These are phyloP conservation scores for Bradypodion ventrale DNA, from an alignment of 2,797 vertebrate species.

Conservation along the genomic window DNA sequence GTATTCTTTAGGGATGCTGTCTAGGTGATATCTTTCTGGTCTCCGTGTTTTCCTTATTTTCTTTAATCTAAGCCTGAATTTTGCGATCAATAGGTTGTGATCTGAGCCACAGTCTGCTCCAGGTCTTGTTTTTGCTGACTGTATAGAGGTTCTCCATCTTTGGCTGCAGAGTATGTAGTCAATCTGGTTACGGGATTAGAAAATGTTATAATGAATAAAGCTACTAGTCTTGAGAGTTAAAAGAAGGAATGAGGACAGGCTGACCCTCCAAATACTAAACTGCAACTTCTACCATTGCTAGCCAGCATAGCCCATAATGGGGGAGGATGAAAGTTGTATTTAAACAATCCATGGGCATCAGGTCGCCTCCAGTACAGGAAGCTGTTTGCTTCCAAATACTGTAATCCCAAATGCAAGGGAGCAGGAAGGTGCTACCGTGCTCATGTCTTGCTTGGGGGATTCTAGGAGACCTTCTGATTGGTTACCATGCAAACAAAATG, in stretches of 20 bases:
- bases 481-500: not conserved
- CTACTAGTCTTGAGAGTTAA: not conserved
- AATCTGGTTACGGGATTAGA: not conserved
- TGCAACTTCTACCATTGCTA: not conserved
- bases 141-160: too few species aligned
- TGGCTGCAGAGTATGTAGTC: too few species aligned
- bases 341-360: not conserved
- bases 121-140: too few species aligned
- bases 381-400: too few species aligned
- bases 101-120: too few species aligned
- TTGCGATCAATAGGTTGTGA: too few species aligned
- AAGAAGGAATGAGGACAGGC: not conserved
- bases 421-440: not conserved
- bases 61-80: too few species aligned
- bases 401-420: not conserved
- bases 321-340: not conserved
- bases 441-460: not conserved
- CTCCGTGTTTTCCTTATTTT: too few species aligned
- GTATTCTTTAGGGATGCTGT: too few species aligned
- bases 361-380: not conserved
- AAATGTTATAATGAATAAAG: not conserved
- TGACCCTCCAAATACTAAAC: not conserved
- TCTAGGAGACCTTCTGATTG: not conserved
- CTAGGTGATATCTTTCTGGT: too few species aligned
- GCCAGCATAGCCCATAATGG: not conserved